Evolutionary conservation across 2,888 invertebrate species (phyloP), one percentile per base, ranked within the genome.

Genomic region (Abscondita cerata): DNA sequence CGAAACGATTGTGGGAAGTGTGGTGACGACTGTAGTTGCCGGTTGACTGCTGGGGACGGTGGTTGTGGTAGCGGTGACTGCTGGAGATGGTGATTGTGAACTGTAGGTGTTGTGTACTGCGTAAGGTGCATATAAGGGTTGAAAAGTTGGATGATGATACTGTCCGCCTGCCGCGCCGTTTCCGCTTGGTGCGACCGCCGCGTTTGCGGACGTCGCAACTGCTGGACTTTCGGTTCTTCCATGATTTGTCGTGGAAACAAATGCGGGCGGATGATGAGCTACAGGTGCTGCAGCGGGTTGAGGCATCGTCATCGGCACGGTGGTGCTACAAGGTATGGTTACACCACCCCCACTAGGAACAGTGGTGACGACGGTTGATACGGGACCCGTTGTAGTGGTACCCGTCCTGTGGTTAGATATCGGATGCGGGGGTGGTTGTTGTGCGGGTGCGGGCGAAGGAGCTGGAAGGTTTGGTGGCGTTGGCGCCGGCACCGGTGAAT

Each of bases 71-170:
- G 84, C 77, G 11, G 84, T 83, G n/a, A 83, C 74, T 76, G 64
- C 78, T 72, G 68, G 81, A 74, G 72, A 80, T 76, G 71, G 80
- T 81, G 60, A 80, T 78, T 72, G 66, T 59, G 68, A 58, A 61
- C 55, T 66, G 51, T 52, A 64, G 68, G 75, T 55, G 73, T 89
- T 90, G 79, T 90, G 87, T 79, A 88, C 85, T 60, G 90, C 89
- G 75, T 91, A 92, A 0, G 93, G 93, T 11, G 93, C 89, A 76
- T 93, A 93, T 65, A 93, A 83, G 36, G 89, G 87, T 66, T 89
- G 88, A 81, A 83, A 83, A 62, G 82, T 80, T 8, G 86, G 83
- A 74, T 79, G 80, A 62, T 80, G 77, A 67, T 76, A 78, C 58
- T 81, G 36, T 75, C 79, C 71, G 75, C 79, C 68, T 40, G 78